Evolutionary conservation across 2,888 invertebrate species (phyloP), one percentile per base, ranked within the genome.

Genomic region (Elgonia sp.): DNA sequence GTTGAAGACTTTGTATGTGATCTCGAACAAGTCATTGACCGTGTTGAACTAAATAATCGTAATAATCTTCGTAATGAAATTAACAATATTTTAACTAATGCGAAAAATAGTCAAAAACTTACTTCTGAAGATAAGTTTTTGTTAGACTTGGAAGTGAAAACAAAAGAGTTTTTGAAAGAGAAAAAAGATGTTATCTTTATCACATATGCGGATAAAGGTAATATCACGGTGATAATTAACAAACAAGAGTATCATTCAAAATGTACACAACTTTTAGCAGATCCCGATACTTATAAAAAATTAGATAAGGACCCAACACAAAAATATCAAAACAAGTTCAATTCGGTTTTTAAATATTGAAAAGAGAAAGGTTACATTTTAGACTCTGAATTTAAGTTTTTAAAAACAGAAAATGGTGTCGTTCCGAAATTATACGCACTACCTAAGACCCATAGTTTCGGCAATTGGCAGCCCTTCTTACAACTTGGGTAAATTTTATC

Each of bases 1-100:
- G 14, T 76, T 10, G 65, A 76, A 14, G 65, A 76, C 0, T 76
- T 14, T 39, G 16, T 76, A 14, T 63, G 76, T 53, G 65, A 76
- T 16, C 8, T 65, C 2, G 76, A 76, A 39, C 37, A 29, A 63
- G 40, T 39, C n/a, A 53, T 76, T 18, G 39, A 65, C 16, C 20
- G n/a, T 0, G n/a, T 60, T 42, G 63, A 76, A 10, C 0, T 50
- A 46, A 10, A 46, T 18, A 9, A 37, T 14, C 42, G 20, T 7
- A 42, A 50, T 10, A 46, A 29, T 6, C 16, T 76, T 9, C 46
- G 63, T 37, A 53, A 39, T 53, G 53, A 76, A 29, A 14, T 76
- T 39, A 20, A 10, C 46, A 76, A 76, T 37, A 39, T 73, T 9
- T 12, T 76, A 4, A 18, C 0, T 0, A 75, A 76, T 16, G n/a